Evolutionary conservation across 2,888 invertebrate genomes (phyloP).

Genomic region (Yponomeuta sedellus): DNA sequence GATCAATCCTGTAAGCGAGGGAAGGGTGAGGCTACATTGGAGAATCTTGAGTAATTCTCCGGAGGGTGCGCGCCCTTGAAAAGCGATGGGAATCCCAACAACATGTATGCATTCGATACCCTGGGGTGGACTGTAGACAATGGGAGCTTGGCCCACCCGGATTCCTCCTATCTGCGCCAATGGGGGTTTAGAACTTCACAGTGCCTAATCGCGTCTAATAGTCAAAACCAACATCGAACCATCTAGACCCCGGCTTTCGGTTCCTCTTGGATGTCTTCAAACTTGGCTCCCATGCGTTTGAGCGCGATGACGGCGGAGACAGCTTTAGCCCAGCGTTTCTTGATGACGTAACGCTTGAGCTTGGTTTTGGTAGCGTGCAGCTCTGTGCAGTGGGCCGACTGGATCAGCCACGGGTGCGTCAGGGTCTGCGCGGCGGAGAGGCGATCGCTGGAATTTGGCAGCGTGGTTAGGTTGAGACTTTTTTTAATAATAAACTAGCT

Average conservation of each 20-base stretch:
- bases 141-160: no score
- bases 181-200: no score
- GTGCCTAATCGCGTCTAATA: no score
- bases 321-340: slow-evolving; percentile 93
- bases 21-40: no score
- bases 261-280: slow-evolving; percentile 66
- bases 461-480: background rate
- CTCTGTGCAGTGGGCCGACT: slow-evolving; percentile 79
- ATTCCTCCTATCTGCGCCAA: no score
- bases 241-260: slow-evolving; percentile 21
- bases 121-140: no score
- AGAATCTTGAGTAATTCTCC: no score
- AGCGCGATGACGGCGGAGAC: slow-evolving; percentile 92
- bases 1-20: no score
- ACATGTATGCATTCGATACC: no score
- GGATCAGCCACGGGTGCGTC: slow-evolving; percentile 87
- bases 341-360: slow-evolving; percentile 91
- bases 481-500: no score
- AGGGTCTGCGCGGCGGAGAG: slow-evolving; percentile 83
- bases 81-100: no score
- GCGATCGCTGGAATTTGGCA: slow-evolving; percentile 76
- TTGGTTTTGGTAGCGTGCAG: slow-evolving; percentile 86
- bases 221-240: background rate
- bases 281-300: slow-evolving; percentile 89
- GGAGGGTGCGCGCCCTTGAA: no score